phyloP scores from a whole-genome alignment of 2,888 invertebrate genomes.

The Melipona bicolor region DNA sequence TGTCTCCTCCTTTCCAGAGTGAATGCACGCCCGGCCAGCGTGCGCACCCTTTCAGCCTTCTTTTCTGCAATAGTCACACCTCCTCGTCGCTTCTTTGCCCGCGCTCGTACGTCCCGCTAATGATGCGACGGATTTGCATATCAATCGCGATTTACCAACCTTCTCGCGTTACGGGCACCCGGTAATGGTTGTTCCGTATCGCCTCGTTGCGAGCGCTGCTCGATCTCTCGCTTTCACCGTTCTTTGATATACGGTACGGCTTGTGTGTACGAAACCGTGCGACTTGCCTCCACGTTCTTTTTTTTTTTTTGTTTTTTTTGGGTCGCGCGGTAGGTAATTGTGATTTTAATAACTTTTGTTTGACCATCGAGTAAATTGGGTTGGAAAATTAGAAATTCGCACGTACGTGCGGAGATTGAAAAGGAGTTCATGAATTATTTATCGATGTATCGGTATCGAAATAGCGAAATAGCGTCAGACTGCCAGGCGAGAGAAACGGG shows the following conservation, averaged over 20 bases:
- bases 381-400: no score
- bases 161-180: conserved; percentile 47
- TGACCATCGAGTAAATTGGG: no score
- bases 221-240: conserved; percentile 49
- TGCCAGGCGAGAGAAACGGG: not conserved
- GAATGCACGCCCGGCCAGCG: conserved; percentile 63
- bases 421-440: not conserved
- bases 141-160: conserved; percentile 77
- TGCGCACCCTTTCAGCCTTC: conserved; percentile 72
- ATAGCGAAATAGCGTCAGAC: not conserved
- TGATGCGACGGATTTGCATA: conserved; percentile 79
- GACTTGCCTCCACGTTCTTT: no score
- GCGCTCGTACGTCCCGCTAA: conserved; percentile 70
- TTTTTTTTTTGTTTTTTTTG: no score
- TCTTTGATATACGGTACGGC: conserved; percentile 16
- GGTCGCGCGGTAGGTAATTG: no score
- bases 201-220: conserved; percentile 26
- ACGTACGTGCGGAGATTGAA: no score
- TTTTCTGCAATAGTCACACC: conserved; percentile 76
- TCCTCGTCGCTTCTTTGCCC: conserved; percentile 69
- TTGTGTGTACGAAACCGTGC: conserved; percentile 21
- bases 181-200: conserved; percentile 50
- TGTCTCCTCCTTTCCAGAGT: conserved; percentile 63
- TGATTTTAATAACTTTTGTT: no score
- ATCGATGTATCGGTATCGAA: not conserved